phyloP scores from a whole-genome alignment of 2,797 vertebrate genomes.

The Sebastes matsubarae region DNA sequence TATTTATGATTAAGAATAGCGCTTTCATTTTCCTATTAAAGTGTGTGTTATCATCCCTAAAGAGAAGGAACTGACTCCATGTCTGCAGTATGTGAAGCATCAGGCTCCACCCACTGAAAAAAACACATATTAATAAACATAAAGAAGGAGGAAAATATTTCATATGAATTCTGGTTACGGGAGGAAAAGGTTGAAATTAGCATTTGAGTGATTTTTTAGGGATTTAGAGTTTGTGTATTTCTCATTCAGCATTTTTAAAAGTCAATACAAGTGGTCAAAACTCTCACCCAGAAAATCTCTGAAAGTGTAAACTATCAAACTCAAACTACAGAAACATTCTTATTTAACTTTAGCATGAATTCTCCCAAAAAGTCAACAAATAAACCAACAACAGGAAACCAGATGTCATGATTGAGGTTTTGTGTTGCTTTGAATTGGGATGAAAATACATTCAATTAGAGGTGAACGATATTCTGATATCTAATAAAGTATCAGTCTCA shows the following conservation, averaged over 20 bases:
- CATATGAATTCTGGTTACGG: background rate
- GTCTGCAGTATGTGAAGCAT: background rate
- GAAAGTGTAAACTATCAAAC: background rate
- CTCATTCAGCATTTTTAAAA: background rate
- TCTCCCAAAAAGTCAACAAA: background rate
- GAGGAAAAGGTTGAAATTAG: slow-evolving; percentile 12
- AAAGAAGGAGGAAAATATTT: background rate
- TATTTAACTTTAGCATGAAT: background rate
- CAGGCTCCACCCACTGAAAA: background rate
- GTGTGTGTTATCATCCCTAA: no score
- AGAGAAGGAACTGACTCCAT: background rate
- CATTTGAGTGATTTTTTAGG: background rate
- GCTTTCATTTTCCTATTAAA: background rate
- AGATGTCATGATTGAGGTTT: background rate
- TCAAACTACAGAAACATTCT: background rate
- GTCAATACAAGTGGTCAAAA: background rate
- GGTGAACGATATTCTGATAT: background rate
- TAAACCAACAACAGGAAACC: background rate
- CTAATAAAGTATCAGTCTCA: background rate
- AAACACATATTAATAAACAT: background rate
- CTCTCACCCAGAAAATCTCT: background rate
- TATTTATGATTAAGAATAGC: background rate
- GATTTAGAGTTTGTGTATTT: background rate
- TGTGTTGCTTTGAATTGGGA: background rate
- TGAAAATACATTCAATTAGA: background rate